phyloP scores from a whole-genome alignment of 2,888 invertebrate genomes.

The Tillus elongatus region DNA sequence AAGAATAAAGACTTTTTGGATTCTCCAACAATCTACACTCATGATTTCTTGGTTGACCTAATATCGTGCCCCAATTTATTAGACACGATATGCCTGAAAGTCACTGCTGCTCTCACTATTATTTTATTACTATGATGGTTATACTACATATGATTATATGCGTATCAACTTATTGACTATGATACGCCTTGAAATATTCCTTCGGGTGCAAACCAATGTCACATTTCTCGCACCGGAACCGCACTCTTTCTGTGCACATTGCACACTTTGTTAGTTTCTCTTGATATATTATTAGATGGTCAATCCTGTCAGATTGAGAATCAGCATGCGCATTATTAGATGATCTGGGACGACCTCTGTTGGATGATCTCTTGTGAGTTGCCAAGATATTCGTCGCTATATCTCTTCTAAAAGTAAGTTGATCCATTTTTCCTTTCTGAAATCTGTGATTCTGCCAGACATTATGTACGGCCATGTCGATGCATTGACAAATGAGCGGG shows the following conservation, averaged over 20 bases:
- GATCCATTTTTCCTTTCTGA: constrained; percentile 15
- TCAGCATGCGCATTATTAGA: constrained; percentile 2
- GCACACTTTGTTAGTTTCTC: not conserved
- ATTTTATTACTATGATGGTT: no score
- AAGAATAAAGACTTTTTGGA: no score
- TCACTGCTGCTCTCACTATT: no score
- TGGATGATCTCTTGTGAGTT: not conserved
- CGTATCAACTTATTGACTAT: no score
- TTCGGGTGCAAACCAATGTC: no score
- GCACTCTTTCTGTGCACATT: not conserved
- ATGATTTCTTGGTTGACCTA: no score
- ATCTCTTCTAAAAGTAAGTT: constrained; percentile 16
- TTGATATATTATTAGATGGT: constrained; percentile 1
- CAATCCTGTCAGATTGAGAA: not conserved
- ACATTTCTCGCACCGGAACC: not conserved
- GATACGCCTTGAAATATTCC: no score
- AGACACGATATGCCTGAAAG: no score
- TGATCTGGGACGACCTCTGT: constrained; percentile 1
- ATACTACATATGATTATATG: no score
- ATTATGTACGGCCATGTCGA: constrained; percentile 15
- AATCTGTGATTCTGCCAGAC: constrained; percentile 11
- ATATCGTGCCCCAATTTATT: no score
- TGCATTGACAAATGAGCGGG: constrained; percentile 15
- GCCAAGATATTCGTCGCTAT: constrained; percentile 8
- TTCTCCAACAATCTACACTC: no score